phyloP scores from a whole-genome alignment of 2,888 invertebrate species.

The Baronia brevicornis region DNA sequence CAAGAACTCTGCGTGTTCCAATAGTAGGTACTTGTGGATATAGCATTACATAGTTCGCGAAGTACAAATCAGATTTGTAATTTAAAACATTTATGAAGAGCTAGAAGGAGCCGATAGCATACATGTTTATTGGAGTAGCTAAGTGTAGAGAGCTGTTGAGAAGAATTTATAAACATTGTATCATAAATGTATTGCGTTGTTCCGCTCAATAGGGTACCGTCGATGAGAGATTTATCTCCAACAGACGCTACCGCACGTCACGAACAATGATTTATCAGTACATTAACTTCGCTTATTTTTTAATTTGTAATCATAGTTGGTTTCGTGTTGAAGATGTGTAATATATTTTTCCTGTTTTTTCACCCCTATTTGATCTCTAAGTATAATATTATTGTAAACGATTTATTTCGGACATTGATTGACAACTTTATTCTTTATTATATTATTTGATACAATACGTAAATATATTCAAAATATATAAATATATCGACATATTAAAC shows the following conservation, averaged over 20 bases:
- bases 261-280: too few species aligned
- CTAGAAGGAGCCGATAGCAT: conserved; percentile 30
- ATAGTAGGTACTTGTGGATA: not conserved
- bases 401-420: too few species aligned
- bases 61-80: conserved; percentile 9
- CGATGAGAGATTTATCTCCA: conserved; percentile 58
- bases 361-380: too few species aligned
- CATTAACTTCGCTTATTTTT: too few species aligned
- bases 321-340: too few species aligned
- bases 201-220: conserved; percentile 26
- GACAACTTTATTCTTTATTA: too few species aligned
- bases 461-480: too few species aligned
- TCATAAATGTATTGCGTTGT: conserved; percentile 29
- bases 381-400: too few species aligned
- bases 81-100: conserved; percentile 18
- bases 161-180: conserved; percentile 57
- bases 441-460: too few species aligned
- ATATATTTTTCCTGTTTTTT: too few species aligned
- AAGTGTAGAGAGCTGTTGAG: conserved; percentile 52
- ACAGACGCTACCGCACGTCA: conserved; percentile 25
- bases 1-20: not conserved
- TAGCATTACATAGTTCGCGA: not conserved
- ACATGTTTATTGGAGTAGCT: conserved; percentile 48
- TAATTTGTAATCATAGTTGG: too few species aligned
- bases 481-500: too few species aligned